Evolutionary conservation across 1,140 invertebrate species (phyloP), one percentile per base, ranked within the genome.

Genomic region (Aphaenogaster ashmeadi): DNA sequence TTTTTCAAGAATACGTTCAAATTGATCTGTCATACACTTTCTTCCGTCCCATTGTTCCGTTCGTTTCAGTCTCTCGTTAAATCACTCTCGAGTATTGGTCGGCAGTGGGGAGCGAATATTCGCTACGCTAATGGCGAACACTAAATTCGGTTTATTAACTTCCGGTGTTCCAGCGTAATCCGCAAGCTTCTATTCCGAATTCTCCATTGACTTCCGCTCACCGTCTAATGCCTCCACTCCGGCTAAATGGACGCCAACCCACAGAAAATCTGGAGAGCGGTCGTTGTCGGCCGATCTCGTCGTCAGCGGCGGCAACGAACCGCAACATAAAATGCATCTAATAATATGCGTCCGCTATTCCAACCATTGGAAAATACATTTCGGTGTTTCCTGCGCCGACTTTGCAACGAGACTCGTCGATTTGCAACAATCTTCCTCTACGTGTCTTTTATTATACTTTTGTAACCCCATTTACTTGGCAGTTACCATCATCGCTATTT

Each of bases 71-170:
- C 36, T 74, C 47, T 54, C 54, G 27, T 54, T 75, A 47, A 79
- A 36, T 86, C 36, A 15, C 33, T 79, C 54, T 62, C n/a, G 8
- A 21, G 52, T 88, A 83, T 72, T 41, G 15, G 56, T 38, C 58
- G 66, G 72, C 67, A 66, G 6, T 1, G 56, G 47, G 54, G 13
- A 52, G 50, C 44, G 36, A 89, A 88, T 66, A 72, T 74, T 52
- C 58, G 21, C 18, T 58, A 81, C 58, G 67, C 66, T 85, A 88
- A 92, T 80, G 78, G 74, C 50, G 69, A 71, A 87, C 81, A 87
- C 77, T 92, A 91, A 89, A 91, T 92, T 89, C 86, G 69, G 88
- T 92, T 92, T 92, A 92, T 89, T 90, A 92, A 92, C 91, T 92
- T 91, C 85, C 91, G 78, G 85, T 88, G 80, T 86, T 62, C 60